Conservation (phyloP, 2,113 vertebrate genomes). For the Mormoops blainvillei region DNA sequence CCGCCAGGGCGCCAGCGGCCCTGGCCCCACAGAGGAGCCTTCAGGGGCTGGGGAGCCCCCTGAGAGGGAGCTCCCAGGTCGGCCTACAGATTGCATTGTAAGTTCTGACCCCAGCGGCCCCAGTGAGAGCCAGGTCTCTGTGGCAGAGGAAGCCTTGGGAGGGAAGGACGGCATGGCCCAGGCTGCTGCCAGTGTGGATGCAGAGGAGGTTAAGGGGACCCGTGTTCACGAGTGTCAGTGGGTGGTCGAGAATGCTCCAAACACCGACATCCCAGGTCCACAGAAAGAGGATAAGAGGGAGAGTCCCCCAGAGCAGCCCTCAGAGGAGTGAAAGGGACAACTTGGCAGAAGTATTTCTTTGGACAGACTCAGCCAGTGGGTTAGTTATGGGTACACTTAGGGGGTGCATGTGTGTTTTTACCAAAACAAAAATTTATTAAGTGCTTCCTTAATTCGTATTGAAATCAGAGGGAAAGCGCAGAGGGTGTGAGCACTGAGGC, state of each 20-base stretch:
- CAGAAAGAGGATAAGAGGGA: not conserved
- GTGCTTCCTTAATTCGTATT: not conserved
- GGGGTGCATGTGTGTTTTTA: conserved; percentile 49
- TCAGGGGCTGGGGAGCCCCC: not conserved
- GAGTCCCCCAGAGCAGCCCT: not conserved
- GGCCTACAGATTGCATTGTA: not conserved
- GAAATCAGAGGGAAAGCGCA: conserved; percentile 34
- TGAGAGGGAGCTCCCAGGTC: not conserved
- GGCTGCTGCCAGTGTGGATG: accelerated
- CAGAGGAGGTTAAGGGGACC: not conserved
- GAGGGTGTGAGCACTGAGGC: conserved; percentile 31
- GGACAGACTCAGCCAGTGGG: conserved; percentile 33
- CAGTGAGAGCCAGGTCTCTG: not conserved
- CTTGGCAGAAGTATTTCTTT: not conserved
- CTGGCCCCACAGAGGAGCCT: not conserved
- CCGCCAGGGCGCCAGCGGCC: accelerated
- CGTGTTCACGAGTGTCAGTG: not conserved
- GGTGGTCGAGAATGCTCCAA: not conserved
- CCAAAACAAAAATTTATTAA: conserved; percentile 19
- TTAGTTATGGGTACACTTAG: conserved; percentile 20
- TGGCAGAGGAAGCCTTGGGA: not conserved
- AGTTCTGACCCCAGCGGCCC: not conserved
- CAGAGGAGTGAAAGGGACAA: conserved; percentile 52
- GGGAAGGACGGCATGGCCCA: accelerated
- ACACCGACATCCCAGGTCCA: accelerated